Evolutionary conservation across 2,113 vertebrate species (phyloP).

Genomic region (Pterocles orientalis): DNA sequence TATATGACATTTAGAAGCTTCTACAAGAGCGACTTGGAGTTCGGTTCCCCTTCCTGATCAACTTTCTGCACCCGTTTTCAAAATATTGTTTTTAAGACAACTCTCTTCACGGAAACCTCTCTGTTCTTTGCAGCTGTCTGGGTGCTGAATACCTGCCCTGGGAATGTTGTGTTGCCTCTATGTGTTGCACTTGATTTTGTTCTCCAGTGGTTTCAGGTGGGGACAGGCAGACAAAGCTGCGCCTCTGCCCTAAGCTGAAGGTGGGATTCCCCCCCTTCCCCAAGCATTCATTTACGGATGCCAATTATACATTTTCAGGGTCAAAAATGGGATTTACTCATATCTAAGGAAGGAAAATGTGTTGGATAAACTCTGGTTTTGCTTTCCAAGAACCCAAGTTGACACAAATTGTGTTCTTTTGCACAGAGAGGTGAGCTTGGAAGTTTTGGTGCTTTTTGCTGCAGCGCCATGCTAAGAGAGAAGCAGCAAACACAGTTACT

Average conservation of each 20-base stretch:
- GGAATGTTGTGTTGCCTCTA: neutral
- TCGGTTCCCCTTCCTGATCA: neutral
- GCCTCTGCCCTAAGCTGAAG: neutral
- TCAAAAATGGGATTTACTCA: neutral
- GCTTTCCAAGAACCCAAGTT: neutral
- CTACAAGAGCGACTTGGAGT: neutral
- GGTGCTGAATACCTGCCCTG: neutral
- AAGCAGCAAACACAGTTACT: neutral
- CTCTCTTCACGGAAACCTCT: neutral
- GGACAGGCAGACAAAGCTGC: neutral
- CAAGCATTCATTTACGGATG: neutral
- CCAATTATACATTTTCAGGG: neutral
- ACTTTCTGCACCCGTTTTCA: neutral
- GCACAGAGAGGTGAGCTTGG: neutral
- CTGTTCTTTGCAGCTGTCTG: neutral
- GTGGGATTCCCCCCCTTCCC: accelerated
- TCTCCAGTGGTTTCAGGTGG: neutral
- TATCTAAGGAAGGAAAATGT: neutral
- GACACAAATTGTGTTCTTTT: neutral
- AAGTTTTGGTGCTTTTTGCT: neutral
- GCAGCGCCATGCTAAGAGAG: neutral
- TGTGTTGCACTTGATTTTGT: neutral
- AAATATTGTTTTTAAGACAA: neutral
- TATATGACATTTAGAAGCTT: neutral
- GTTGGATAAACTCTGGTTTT: neutral